Evolutionary conservation across 2,888 invertebrate species (phyloP).

Genomic region (Drosophila sordidula): DNA sequence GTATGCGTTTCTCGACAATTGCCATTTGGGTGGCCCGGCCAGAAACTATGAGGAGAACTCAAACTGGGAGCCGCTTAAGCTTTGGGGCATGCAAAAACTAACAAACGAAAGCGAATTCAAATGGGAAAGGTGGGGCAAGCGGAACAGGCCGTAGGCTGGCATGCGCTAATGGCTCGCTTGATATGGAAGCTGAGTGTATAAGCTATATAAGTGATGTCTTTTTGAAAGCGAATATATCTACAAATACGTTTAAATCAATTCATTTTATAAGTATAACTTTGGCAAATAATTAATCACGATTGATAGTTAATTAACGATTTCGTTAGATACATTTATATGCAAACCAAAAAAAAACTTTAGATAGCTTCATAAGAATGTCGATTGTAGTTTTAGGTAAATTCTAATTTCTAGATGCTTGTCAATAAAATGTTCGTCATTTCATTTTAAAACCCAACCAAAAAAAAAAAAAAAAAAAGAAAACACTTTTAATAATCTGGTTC

Average conservation of each 20-base stretch:
- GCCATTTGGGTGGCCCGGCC: slow-evolving; percentile 62
- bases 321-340: no score
- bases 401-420: no score
- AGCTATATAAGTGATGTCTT: slow-evolving; percentile 10
- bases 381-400: no score
- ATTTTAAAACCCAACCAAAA: no score
- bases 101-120: slow-evolving; percentile 47
- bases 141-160: neutral
- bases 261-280: no score
- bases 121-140: neutral
- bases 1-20: slow-evolving; percentile 67
- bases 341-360: no score
- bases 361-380: no score
- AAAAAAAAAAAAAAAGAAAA: no score
- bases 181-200: slow-evolving; percentile 1
- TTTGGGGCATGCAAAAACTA: slow-evolving; percentile 48
- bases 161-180: neutral
- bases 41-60: slow-evolving; percentile 1
- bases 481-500: neutral
- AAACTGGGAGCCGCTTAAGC: slow-evolving; percentile 31
- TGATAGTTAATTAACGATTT: no score
- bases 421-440: no score
- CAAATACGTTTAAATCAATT: no score
- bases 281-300: no score
- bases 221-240: neutral